phyloP scores from a whole-genome alignment of 2,888 invertebrate species.

The Microctonus hyperodae region DNA sequence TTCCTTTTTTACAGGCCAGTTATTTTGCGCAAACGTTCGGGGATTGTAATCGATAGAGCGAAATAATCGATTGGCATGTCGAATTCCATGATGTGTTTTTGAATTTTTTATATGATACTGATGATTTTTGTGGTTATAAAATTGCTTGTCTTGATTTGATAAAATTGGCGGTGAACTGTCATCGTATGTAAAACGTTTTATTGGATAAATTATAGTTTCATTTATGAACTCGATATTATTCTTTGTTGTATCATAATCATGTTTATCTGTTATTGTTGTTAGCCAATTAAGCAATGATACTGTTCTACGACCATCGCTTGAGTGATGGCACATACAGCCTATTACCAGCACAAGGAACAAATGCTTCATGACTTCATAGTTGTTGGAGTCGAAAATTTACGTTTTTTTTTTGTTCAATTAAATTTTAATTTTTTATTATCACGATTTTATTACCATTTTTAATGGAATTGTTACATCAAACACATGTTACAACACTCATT shows the following conservation, averaged over 20 bases:
- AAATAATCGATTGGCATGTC: conserved; percentile 51
- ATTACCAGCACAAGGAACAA: conserved; percentile 43
- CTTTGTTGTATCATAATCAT: neutral
- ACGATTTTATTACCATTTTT: too few species aligned
- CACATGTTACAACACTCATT: too few species aligned
- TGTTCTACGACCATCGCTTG: conserved; percentile 37
- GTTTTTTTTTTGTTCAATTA: neutral
- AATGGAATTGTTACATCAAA: neutral
- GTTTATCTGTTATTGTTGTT: neutral
- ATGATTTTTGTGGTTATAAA: neutral
- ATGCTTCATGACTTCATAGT: conserved; percentile 56
- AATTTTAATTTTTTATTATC: too few species aligned
- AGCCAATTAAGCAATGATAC: conserved; percentile 25
- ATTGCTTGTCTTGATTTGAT: neutral
- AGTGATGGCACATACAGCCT: conserved; percentile 45
- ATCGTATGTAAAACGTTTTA: neutral
- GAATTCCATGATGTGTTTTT: conserved; percentile 51
- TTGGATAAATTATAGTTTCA: neutral
- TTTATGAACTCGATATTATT: neutral
- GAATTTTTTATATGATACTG: conserved; percentile 48
- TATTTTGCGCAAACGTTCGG: conserved; percentile 48
- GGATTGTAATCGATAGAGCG: conserved; percentile 46
- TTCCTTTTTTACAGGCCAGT: conserved; percentile 86
- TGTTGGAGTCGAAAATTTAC: neutral
- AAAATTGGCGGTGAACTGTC: neutral